Evolutionary conservation across 2,113 vertebrate species (phyloP), one percentile per base, ranked within the genome.

Genomic region (Onychorhynchus coronatus): DNA sequence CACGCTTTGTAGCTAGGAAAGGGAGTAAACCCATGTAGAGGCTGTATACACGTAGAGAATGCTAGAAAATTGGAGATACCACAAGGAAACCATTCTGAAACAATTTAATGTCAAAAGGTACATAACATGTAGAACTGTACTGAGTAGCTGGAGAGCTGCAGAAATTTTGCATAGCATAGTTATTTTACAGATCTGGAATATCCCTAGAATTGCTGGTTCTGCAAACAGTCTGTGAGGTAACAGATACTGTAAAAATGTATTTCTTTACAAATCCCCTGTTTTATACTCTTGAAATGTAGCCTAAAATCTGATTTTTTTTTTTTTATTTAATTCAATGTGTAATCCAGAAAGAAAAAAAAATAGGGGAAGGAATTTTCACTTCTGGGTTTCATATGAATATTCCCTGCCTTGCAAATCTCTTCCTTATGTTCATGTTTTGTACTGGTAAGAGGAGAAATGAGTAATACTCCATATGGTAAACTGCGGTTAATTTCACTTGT

Each of bases 401-500:
- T 94, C 84, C n/a, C 56, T 89, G 88, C 84, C 67, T 94, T 2
- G 4, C n/a, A 83, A 87, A 95, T 93, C 62, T 81, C 47, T 96
- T 90, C 94, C 75, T 90, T 90, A 76, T 96, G 89, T 93, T 92
- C 74, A 8, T 91, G 72, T 85, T 95, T 92, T 93, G 56, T 92
- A 1, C 37, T 85, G 89, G 65, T 71, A 82, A 92, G 75, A 88
- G 20, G 33, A 94, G 66, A 89, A 89, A 67, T 89, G 90, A 94
- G 74, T 96, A 93, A 88, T 95, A 49, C 63, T 95, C 87, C 95
- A 94, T 96, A 95, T 95, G 96, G 77, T 85, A 93, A 93, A 74
- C 63, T 86, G 58, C 63, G 93, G 79, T 93, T 93, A 91, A 84
- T 84, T 94, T 94, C 37, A 75, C 28, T 35, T 65, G 47, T 77